A percentile compares a stretch with the other conserved stretches of the same genome.
Conservation (phyloP, 2,888 invertebrate genomes). For the Anodontia alba region DNA sequence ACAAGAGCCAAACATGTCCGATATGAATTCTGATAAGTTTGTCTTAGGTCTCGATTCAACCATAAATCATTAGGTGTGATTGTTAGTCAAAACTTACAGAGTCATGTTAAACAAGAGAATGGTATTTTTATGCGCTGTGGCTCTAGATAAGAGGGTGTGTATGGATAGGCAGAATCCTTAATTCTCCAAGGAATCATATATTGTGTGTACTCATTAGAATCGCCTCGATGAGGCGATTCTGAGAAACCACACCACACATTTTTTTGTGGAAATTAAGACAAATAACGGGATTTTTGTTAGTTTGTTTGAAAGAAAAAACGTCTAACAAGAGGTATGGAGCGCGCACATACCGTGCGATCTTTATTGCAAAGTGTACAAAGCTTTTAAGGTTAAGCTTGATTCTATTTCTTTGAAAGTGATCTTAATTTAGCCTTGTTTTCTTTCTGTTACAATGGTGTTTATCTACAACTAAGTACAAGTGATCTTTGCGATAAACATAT, state of each 20-base stretch:
- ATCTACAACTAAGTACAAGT: not conserved
- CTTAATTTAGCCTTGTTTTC: not conserved
- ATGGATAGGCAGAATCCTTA: too few relatives aligned
- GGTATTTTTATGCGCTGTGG: not conserved
- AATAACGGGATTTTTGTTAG: too few relatives aligned
- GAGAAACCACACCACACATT: too few relatives aligned
- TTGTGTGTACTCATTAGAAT: too few relatives aligned
- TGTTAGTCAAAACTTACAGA: not conserved
- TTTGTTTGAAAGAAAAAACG: too few relatives aligned
- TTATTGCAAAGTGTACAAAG: not conserved
- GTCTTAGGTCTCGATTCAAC: not conserved
- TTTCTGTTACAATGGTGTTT: not conserved
- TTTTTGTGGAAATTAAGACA: too few relatives aligned
- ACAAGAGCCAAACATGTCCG: not conserved
- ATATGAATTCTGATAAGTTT: not conserved
- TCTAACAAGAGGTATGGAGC: too few relatives aligned
- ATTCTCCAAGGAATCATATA: too few relatives aligned
- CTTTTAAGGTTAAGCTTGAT: not conserved
- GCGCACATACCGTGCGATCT: constrained; percentile 4
- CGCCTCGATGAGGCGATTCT: too few relatives aligned
- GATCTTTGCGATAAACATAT: not conserved
- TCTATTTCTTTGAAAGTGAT: not conserved
- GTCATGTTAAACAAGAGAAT: not conserved
- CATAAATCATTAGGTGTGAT: not conserved
- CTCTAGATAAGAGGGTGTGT: too few relatives aligned